Percentiles rank a stretch among this genome's conserved stretches.
Evolutionary conservation across 2,888 invertebrate genomes (phyloP).

Genomic region (Tribolium freemani): DNA sequence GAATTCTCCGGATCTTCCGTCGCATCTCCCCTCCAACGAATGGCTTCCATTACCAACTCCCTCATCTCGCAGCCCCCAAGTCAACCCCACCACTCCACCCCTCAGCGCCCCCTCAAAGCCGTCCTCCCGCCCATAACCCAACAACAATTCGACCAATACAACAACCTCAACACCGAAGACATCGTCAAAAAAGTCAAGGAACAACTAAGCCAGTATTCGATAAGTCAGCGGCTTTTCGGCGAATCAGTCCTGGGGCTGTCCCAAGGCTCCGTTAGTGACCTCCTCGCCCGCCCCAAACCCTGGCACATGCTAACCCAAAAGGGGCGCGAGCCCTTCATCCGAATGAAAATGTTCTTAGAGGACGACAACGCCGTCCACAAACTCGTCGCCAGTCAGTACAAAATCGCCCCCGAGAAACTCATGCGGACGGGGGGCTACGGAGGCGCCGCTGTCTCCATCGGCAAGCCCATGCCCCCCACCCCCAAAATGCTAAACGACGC

Average conservation of each 20-base stretch:
- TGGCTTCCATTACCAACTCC: slow-evolving; percentile 98
- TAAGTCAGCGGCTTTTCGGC: slow-evolving; percentile 98
- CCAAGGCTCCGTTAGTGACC: slow-evolving; percentile 97
- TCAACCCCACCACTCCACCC: slow-evolving; percentile 86
- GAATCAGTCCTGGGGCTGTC: slow-evolving; percentile 97
- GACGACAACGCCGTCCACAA: slow-evolving; percentile 97
- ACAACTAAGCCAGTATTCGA: slow-evolving; percentile 94
- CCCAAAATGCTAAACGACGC: slow-evolving; percentile 83
- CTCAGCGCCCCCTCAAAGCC: slow-evolving; percentile 93
- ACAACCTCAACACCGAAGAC: slow-evolving; percentile 98
- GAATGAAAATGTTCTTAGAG: slow-evolving; percentile 98
- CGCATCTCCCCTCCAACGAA: slow-evolving; percentile 94
- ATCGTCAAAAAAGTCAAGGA: slow-evolving; percentile 97
- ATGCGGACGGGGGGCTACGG: slow-evolving; percentile 97
- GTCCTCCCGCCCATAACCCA: slow-evolving; percentile 98
- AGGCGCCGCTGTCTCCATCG: slow-evolving; percentile 69
- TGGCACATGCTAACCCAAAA: slow-evolving; percentile 99
- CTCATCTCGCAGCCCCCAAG: slow-evolving; percentile 91
- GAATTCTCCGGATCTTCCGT: slow-evolving; percentile 86
- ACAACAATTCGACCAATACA: slow-evolving; percentile 98
- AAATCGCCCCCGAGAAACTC: slow-evolving; percentile 96
- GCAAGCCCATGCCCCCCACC: slow-evolving; percentile 85
- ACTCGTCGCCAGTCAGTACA: slow-evolving; percentile 96
- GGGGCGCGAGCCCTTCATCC: slow-evolving; percentile 95
- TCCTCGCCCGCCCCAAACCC: slow-evolving; percentile 96